Percentiles rank a stretch among this genome's conserved stretches.
Conservation (phyloP, 2,797 vertebrate genomes). For the Anguilla pacifica region DNA sequence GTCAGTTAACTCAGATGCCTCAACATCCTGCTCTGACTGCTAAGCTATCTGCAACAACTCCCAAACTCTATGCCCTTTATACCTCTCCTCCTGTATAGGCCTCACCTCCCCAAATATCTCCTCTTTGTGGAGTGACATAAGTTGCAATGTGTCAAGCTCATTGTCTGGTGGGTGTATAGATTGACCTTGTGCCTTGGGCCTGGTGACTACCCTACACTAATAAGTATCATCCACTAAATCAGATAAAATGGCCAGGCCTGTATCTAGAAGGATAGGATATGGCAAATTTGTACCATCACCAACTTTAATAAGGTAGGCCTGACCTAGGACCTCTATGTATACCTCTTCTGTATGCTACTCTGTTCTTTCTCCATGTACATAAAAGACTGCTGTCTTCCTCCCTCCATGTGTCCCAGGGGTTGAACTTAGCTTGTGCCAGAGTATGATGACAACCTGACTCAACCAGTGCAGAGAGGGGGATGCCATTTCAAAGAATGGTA, state of each 20-base stretch:
- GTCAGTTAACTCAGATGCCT: background rate
- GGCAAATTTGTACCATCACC: background rate
- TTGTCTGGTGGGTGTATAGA: too few relatives aligned
- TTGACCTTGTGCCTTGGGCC: background rate
- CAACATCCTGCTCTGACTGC: background rate
- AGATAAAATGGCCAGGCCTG: constrained; percentile 10
- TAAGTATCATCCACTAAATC: background rate
- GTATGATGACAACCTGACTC: background rate
- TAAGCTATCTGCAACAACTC: background rate
- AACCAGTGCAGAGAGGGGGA: background rate
- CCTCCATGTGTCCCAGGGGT: too few relatives aligned
- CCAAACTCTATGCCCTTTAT: background rate
- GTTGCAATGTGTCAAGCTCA: background rate
- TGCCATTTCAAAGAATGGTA: too few relatives aligned
- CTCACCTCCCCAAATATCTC: background rate
- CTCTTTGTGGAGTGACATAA: background rate
- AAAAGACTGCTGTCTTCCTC: background rate
- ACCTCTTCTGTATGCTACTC: background rate
- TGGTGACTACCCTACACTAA: background rate
- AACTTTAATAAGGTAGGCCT: constrained; percentile 10
- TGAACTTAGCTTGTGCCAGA: too few relatives aligned
- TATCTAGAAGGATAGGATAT: constrained; percentile 2
- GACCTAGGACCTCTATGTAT: background rate
- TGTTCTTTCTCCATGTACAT: background rate
- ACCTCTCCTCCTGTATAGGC: background rate